These are phyloP conservation scores for Bombus waltoni DNA, from an alignment of 1,140 invertebrate genomes.

Conservation along the genomic window DNA sequence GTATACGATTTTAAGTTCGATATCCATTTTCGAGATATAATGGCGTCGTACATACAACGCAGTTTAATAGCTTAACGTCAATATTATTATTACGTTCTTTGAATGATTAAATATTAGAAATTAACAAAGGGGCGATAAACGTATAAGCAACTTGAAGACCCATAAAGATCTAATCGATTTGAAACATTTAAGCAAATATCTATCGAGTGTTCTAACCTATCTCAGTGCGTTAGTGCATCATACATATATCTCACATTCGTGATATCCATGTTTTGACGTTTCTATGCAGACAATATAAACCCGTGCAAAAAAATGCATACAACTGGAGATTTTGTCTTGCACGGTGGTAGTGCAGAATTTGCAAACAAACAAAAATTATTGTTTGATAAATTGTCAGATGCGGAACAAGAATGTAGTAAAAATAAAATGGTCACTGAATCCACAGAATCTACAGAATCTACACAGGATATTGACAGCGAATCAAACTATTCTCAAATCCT, in stretches of 20 bases:
- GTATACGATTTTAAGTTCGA: background rate
- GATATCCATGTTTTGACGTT: background rate
- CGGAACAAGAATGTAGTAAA: constrained; percentile 65
- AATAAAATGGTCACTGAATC: background rate
- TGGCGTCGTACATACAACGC: background rate
- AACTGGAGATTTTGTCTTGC: constrained; percentile 56
- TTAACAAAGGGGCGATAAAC: background rate
- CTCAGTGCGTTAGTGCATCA: background rate
- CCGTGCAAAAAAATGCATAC: constrained; percentile 44
- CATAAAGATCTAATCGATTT: background rate
- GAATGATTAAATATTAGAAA: background rate
- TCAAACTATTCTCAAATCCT: background rate
- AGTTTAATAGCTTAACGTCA: background rate
- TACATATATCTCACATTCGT: background rate
- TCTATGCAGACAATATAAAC: background rate
- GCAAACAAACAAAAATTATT: constrained; percentile 77
- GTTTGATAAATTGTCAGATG: constrained; percentile 75
- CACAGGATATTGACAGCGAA: background rate
- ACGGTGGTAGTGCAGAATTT: constrained; percentile 67
- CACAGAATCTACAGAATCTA: background rate
- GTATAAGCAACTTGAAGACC: too few species aligned
- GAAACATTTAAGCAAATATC: background rate
- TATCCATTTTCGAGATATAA: constrained; percentile 5
- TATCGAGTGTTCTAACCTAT: background rate
- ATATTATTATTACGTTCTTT: background rate